Evolutionary conservation across 1,140 invertebrate genomes (phyloP).

Genomic region (Periplaneta americana): DNA sequence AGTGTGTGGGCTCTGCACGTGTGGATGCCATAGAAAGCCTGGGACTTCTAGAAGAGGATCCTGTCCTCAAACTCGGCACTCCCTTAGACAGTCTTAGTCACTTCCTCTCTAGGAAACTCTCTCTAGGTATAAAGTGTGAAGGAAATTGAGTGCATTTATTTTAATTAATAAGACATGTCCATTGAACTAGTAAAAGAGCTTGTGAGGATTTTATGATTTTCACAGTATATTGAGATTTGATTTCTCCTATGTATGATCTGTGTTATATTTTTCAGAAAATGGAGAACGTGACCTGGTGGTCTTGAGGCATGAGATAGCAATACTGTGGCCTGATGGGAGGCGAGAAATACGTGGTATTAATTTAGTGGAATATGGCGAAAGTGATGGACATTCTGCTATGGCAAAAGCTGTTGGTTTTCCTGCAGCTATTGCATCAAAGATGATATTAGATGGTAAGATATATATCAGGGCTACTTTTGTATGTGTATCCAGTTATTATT

Average conservation of each 20-base stretch:
- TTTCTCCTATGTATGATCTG: neutral
- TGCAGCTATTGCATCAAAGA: constrained; percentile 92
- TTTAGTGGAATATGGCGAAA: constrained; percentile 89
- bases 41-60: constrained; percentile 77
- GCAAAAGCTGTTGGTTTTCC: constrained; percentile 95
- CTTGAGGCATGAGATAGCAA: constrained; percentile 87
- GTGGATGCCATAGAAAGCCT: constrained; percentile 73
- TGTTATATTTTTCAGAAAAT: constrained; percentile 43
- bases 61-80: constrained; percentile 75
- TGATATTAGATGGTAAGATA: constrained; percentile 88
- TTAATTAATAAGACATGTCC: no score
- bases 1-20: constrained; percentile 51
- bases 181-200: no score
- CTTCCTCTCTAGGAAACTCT: constrained; percentile 81
- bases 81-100: constrained; percentile 90
- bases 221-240: neutral
- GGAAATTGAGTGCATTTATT: no score
- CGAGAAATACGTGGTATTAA: constrained; percentile 83
- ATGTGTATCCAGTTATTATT: neutral
- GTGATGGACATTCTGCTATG: constrained; percentile 90
- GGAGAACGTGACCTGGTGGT: constrained; percentile 92
- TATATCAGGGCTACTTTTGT: neutral
- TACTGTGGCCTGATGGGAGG: constrained; percentile 84
- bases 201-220: neutral
- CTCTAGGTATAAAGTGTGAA: no score